Evolutionary conservation across 2,113 vertebrate species (phyloP), one percentile per base, ranked within the genome.

Genomic region (Ameiurus melas): DNA sequence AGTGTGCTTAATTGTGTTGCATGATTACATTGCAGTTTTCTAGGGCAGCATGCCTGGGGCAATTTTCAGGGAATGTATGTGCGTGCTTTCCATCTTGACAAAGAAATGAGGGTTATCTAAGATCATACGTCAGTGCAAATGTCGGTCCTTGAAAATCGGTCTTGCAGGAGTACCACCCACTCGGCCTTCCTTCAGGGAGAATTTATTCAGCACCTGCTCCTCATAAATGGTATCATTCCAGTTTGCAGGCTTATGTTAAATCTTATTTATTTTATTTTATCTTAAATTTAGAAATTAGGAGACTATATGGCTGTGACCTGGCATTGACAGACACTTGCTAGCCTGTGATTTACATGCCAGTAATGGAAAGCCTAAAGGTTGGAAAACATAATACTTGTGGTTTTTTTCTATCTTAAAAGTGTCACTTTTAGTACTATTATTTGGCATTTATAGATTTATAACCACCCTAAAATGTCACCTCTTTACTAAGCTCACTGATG

Each of bases 1-100:
- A 79, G 13, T 58, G 10, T 33, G 9, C 20, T 36, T 25, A 39
- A 60, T 60, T 60, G 79, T 82, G 78, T n/a, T 20, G 73, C 19
- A 43, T 85, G 64, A 83, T 85, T 89, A 39, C 55, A 70, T 27
- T 58, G 84, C 77, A 86, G 3, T 62, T 33, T 86, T 89, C 39
- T 39, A 80, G 27, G n/a, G 43, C 78, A 86, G 71, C 62, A 39
- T 51, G 43, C 79, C 22, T 27, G 39, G 70, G 47, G 39, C 39
- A 39, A 43, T 78, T 20, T 14, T 47, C 57, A 53, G 39, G 62
- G 51, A 78, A 39, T 70, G 81, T 68, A 83, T 20, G 47, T 73
- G 86, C 14, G 57, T 47, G 58, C 30, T 51, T 79, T 79, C 36
- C 39, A 19, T 66, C 9, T 17, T 78, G n/a, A 53, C 71, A 78